Base-by-base conservation (phyloP, 2,888 invertebrate genomes). In the Lacanobia oleracea region DNA sequence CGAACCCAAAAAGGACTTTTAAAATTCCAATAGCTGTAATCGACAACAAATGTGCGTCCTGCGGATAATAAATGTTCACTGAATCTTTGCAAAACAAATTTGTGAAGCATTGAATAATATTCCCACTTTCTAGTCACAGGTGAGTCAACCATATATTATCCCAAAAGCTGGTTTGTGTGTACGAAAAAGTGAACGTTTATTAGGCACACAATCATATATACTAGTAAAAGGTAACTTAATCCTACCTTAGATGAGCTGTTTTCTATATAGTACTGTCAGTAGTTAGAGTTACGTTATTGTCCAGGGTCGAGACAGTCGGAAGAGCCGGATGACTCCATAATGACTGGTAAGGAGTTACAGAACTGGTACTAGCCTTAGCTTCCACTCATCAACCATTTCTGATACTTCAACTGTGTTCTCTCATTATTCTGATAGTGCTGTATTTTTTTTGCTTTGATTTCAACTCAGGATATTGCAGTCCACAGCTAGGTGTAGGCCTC, bases 231-330 rank as follows among this genome's bases (percentile, higher is more conserved):
- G n/a, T n/a, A n/a, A n/a, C n/a, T n/a, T n/a, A n/a, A n/a, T n/a
- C n/a, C n/a, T n/a, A n/a, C n/a, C 2, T 5, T 21, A 21, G 5
- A 12, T 12, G 14, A 43, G 40, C 6, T 60, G 1, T 23, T 3
- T 14, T 40, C 1, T 10, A 48, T 45, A 43, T 60, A 8, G 9
- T 12, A 60, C 51, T 21, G 14, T 45, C 57, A 53, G 48, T 68
- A 69, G 69, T 80, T 63, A 53, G 76, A 66, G 33, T 64, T 33
- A n/a, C 54, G 27, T 82, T 77, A 74, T 64, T 86, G 72, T 84
- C 54, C 85, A 86, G 85, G 81, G 53, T 82, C 82, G 50, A 82
- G 78, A 48, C 79, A 71, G 72, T 85, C 83, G 48, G 81, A 84
- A 61, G 81, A 86, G 63, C 79, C 65, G 23, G 75, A 77, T 23